Conservation (phyloP, 2,888 invertebrate genomes). For the Papilio protenor region DNA sequence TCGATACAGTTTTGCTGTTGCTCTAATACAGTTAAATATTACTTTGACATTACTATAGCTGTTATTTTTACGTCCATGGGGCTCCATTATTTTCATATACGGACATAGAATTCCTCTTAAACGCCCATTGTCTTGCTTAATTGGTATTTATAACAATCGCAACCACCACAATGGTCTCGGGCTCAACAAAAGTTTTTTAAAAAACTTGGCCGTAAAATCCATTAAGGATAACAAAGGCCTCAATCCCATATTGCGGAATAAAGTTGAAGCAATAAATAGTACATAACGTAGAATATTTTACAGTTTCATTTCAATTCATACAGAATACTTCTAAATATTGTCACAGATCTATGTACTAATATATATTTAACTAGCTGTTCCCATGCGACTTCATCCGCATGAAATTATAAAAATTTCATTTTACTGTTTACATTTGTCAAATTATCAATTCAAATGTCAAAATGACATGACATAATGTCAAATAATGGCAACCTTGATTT, state of each 20-base stretch:
- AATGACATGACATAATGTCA: too few relatives aligned
- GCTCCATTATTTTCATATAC: constrained; percentile 25
- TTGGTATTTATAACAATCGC: constrained; percentile 43
- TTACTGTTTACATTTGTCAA: too few relatives aligned
- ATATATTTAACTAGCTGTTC: too few relatives aligned
- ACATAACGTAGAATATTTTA: neutral
- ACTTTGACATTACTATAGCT: neutral
- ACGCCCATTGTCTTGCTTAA: constrained; percentile 36
- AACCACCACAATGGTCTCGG: constrained; percentile 31
- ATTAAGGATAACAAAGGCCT: constrained; percentile 30
- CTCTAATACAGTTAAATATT: neutral
- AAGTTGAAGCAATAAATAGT: neutral
- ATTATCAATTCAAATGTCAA: too few relatives aligned
- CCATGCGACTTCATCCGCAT: too few relatives aligned
- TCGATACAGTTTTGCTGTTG: neutral
- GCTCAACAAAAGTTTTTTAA: constrained; percentile 33
- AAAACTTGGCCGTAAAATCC: constrained; percentile 24
- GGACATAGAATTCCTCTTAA: constrained; percentile 28
- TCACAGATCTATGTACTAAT: neutral
- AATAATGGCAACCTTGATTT: too few relatives aligned
- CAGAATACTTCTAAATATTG: neutral
- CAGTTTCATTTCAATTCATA: neutral
- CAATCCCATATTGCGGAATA: constrained; percentile 16
- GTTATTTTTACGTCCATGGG: neutral
- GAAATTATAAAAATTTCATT: too few relatives aligned